Evolutionary conservation across 2,797 vertebrate species (phyloP).

Genomic region (Clarias platycephalus): DNA sequence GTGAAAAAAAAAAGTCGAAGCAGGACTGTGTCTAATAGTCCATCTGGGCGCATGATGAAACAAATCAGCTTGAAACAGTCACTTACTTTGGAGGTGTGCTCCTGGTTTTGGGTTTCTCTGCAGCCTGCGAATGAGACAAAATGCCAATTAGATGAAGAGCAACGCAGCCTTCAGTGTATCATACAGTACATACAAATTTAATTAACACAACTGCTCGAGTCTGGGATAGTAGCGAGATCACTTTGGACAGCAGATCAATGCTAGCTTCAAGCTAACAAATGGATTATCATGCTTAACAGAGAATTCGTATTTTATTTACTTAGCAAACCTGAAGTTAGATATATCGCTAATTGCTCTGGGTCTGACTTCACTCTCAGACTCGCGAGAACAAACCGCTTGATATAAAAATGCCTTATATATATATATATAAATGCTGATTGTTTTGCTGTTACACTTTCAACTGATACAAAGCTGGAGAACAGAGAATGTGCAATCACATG

Average conservation of each 20-base stretch:
- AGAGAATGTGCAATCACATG: background rate
- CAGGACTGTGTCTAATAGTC: constrained; percentile 25
- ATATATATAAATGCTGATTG: background rate
- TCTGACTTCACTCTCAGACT: background rate
- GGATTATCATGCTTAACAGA: constrained; percentile 15
- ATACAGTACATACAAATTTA: constrained; percentile 14
- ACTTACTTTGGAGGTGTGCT: constrained; percentile 84
- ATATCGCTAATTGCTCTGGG: background rate
- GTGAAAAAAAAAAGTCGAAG: constrained; percentile 5
- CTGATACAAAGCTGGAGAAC: background rate
- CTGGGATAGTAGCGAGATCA: constrained; percentile 7
- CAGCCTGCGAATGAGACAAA: constrained; percentile 73
- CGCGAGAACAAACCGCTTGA: background rate
- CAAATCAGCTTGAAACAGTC: constrained; percentile 30
- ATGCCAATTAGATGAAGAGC: constrained; percentile 39
- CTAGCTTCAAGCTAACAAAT: constrained; percentile 43
- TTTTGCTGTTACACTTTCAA: background rate
- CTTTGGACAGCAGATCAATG: constrained; percentile 48
- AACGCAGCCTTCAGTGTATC: background rate
- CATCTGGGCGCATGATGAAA: constrained; percentile 20
- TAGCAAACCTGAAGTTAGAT: background rate
- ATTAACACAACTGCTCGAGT: constrained; percentile 13
- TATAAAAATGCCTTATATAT: background rate
- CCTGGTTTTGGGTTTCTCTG: constrained; percentile 83
- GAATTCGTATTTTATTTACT: constrained; percentile 7